Evolutionary conservation across 92 coral and sea anemone genomes (phyloP).

Genomic region (Hydrozoanthus gracilis): DNA sequence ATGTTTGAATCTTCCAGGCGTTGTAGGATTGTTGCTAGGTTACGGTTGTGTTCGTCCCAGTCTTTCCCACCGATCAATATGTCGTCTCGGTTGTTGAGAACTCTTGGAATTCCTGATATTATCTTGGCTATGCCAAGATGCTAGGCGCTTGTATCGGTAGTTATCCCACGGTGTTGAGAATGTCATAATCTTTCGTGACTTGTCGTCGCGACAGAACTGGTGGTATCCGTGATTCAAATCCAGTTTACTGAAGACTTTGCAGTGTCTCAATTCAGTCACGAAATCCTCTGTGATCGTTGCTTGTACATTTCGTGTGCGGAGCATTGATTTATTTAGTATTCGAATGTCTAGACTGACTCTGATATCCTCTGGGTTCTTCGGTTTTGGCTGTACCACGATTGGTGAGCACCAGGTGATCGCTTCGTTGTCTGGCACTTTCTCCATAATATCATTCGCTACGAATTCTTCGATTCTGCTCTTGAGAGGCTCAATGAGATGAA

Average conservation of each 20-base stretch:
- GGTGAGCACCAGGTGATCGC: conserved; percentile 68
- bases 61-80: conserved; percentile 61
- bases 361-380: conserved; percentile 69
- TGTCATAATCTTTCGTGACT: conserved; percentile 46
- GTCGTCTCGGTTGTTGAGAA: conserved; percentile 69
- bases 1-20: conserved; percentile 56
- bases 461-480: conserved; percentile 55
- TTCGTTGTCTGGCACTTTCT: conserved; percentile 60
- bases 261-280: conserved; percentile 47
- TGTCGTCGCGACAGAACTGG: conserved; percentile 41
- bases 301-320: conserved; percentile 7
- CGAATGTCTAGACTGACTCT: conserved; percentile 70
- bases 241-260: conserved; percentile 52
- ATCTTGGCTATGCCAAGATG: conserved; percentile 52
- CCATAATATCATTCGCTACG: conserved; percentile 52
- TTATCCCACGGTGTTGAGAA: conserved; percentile 52
- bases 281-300: conserved; percentile 57
- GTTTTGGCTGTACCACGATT: conserved; percentile 68
- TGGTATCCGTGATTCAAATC: conserved; percentile 54
- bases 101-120: conserved; percentile 60
- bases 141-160: conserved; percentile 62
- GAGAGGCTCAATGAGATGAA: conserved; percentile 28
- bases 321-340: conserved; percentile 66
- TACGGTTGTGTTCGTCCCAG: conserved; percentile 57
- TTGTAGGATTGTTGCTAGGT: conserved; percentile 41